A percentile compares a stretch with the other conserved stretches of the same genome.
These are phyloP conservation scores for Crossocerus cetratus DNA, from an alignment of 2,888 invertebrate genomes.

Conservation along the genomic window DNA sequence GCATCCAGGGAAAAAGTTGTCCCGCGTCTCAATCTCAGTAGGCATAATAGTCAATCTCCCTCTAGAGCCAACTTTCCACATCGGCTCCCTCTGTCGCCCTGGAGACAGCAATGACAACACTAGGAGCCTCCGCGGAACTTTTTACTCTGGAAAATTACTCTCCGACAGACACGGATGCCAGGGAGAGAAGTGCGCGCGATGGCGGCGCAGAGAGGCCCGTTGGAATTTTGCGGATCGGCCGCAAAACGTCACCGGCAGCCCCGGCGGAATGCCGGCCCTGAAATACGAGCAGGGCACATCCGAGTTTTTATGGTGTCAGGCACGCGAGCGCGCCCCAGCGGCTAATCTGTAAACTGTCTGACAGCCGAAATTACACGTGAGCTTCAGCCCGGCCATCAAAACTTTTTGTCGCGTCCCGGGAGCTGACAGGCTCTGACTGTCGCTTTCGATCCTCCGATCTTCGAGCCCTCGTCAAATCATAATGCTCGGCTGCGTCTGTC, in stretches of 20 bases:
- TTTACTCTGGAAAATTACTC: slow-evolving; percentile 34
- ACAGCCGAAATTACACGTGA: too few relatives aligned
- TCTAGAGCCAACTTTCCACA: not conserved
- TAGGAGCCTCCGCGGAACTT: slow-evolving; percentile 29
- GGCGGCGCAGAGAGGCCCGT: not conserved
- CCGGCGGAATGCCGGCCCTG: not conserved
- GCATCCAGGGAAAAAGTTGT: slow-evolving; percentile 11
- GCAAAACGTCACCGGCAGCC: slow-evolving; percentile 6
- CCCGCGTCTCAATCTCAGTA: slow-evolving; percentile 30
- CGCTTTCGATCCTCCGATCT: too few relatives aligned
- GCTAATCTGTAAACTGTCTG: too few relatives aligned
- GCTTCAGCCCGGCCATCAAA: too few relatives aligned
- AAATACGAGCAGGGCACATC: slow-evolving; percentile 10
- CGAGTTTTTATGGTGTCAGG: not conserved
- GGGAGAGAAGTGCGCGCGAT: too few relatives aligned
- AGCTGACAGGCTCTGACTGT: too few relatives aligned
- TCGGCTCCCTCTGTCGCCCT: slow-evolving; percentile 19
- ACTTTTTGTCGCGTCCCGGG: too few relatives aligned
- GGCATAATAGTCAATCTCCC: slow-evolving; percentile 35
- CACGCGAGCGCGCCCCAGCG: not conserved
- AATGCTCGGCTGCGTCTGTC: not conserved
- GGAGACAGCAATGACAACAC: not conserved
- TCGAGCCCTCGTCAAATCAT: not conserved
- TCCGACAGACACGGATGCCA: too few relatives aligned
- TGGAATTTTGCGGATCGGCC: slow-evolving; percentile 22